Base-by-base conservation (phyloP, 2,888 invertebrate species). In the Tubiluchus corallicola region DNA sequence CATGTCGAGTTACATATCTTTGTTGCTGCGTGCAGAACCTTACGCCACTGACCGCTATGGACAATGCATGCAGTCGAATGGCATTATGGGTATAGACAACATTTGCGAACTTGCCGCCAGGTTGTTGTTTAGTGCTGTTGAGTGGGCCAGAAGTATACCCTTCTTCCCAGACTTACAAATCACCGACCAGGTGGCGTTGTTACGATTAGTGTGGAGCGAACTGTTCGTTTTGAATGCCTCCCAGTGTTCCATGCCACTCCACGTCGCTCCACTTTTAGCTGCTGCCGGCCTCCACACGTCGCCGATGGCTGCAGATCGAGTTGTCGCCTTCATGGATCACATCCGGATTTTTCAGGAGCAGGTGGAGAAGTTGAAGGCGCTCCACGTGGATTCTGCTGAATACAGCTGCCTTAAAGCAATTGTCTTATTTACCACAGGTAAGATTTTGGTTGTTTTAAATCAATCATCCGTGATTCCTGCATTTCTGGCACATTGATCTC, bases 401-500 rank as follows among this genome's bases (percentile, higher is more conserved):
- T 94, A 92, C 72, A 85, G 87, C 70, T 96, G 94, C 72, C 77
- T 96, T 66, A 96, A 96, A 73, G 94, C 94, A 61, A 90, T 96
- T 71, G 90, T 92, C 62, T 80, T 96, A 68, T 96, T 94, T 75
- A 90, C 90, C 67, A 85, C 94, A 74, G 94, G 94, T 96, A 76
- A 79, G 82, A 74, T 5, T n/a, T n/a, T n/a, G n/a, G n/a, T n/a
- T n/a, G n/a, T n/a, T n/a, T n/a, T n/a, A n/a, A n/a, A n/a, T n/a
- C n/a, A n/a, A n/a, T n/a, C n/a, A n/a, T n/a, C n/a, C n/a, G n/a
- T n/a, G n/a, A n/a, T n/a, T n/a, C n/a, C n/a, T n/a, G n/a, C n/a
- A n/a, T n/a, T n/a, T n/a, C n/a, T n/a, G n/a, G n/a, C n/a, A n/a
- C n/a, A n/a, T n/a, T n/a, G n/a, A n/a, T n/a, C n/a, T n/a, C n/a